phyloP scores from a whole-genome alignment of 2,888 invertebrate genomes.

The Strigamia maritima region DNA sequence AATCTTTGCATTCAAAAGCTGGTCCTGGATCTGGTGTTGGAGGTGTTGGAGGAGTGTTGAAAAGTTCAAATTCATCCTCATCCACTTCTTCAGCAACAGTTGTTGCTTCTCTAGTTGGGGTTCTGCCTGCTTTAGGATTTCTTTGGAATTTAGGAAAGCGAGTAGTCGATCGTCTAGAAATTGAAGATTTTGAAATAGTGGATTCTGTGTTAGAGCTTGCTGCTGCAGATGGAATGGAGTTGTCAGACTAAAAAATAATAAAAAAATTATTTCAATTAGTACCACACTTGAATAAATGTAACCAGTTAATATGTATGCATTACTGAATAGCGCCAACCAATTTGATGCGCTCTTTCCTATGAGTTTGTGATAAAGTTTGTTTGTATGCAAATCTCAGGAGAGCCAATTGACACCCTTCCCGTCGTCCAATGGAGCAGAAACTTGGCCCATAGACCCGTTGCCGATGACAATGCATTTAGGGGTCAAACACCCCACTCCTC shows the following conservation, averaged over 20 bases:
- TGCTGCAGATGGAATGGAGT: background rate
- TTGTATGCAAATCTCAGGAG: no score
- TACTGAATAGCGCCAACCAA: no score
- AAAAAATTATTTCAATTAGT: background rate
- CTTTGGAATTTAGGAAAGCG: background rate
- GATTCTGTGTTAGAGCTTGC: constrained; percentile 30
- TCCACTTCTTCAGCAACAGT: constrained; percentile 50
- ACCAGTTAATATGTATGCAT: no score
- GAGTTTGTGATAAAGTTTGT: no score
- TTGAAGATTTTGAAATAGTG: background rate
- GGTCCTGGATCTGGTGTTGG: constrained; percentile 82
- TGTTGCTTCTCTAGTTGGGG: constrained; percentile 42
- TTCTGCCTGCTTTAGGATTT: background rate
- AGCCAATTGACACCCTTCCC: no score
- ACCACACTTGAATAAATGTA: no score
- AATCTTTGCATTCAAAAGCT: constrained; percentile 89
- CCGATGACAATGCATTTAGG: no score
- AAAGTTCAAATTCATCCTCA: constrained; percentile 42
- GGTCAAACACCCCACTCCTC: no score
- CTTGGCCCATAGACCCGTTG: no score
- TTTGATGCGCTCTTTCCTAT: no score
- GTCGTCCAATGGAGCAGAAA: no score
- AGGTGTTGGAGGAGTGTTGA: constrained; percentile 72
- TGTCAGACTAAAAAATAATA: background rate
- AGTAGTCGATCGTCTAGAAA: background rate